phyloP scores from a whole-genome alignment of 2,888 invertebrate species.

The Parnassius orleans region DNA sequence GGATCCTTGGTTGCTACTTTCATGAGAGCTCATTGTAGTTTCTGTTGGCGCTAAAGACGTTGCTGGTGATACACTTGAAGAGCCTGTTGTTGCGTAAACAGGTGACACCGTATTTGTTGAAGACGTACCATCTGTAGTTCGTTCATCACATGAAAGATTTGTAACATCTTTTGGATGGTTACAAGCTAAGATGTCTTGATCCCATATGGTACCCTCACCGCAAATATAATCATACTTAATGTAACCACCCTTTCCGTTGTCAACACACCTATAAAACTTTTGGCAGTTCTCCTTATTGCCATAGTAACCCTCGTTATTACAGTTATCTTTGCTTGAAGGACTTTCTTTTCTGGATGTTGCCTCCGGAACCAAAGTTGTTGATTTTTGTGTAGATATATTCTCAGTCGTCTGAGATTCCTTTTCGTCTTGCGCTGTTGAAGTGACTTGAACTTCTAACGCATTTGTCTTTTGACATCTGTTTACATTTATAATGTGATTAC shows the following conservation, averaged over 20 bases:
- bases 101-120: conserved; percentile 35
- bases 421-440: conserved; percentile 44
- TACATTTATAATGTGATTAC: conserved; percentile 78
- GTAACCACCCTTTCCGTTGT: conserved; percentile 80
- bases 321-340: conserved; percentile 45
- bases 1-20: conserved; percentile 40
- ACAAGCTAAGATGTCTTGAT: conserved; percentile 74
- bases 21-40: conserved; percentile 39
- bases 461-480: conserved; percentile 47
- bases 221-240: conserved; percentile 83
- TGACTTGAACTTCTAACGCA: conserved; percentile 36
- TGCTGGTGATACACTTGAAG: conserved; percentile 29
- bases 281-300: conserved; percentile 81
- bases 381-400: conserved; percentile 34
- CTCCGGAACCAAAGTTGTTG: conserved; percentile 29
- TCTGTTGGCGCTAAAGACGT: conserved; percentile 27
- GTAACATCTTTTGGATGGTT: conserved; percentile 69
- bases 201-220: conserved; percentile 87
- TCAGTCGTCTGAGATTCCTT: conserved; percentile 35
- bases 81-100: conserved; percentile 29
- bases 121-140: conserved; percentile 28
- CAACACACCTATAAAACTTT: conserved; percentile 85
- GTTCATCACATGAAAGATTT: conserved; percentile 55
- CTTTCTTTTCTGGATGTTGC: conserved; percentile 33
- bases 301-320: conserved; percentile 82